Evolutionary conservation across 2,888 invertebrate genomes (phyloP).

Genomic region (Nemapogon koenigi): DNA sequence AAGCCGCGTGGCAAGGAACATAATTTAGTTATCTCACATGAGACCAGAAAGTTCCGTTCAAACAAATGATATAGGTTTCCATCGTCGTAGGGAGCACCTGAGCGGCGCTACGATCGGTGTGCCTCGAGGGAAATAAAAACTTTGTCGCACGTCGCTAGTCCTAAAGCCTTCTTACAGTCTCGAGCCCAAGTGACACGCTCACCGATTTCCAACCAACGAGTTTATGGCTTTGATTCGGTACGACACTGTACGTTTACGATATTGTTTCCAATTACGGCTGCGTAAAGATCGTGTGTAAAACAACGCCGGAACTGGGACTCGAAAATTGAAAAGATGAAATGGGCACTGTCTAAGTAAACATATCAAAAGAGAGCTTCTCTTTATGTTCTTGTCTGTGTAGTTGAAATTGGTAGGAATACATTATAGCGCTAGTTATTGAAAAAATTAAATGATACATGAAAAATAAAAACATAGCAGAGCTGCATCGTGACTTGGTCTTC

Average conservation of each 20-base stretch:
- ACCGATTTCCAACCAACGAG: constrained; percentile 48
- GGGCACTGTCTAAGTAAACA: not conserved
- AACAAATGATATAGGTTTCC: constrained; percentile 64
- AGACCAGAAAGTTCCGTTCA: constrained; percentile 60
- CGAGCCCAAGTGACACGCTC: constrained; percentile 42
- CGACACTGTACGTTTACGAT: constrained; percentile 49
- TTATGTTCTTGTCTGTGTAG: no score
- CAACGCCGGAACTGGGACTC: constrained; percentile 10
- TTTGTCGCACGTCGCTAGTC: constrained; percentile 62
- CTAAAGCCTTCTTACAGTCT: constrained; percentile 57
- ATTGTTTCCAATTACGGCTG: constrained; percentile 48
- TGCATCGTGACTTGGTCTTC: no score
- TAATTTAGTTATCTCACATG: constrained; percentile 60
- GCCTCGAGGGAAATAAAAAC: constrained; percentile 62
- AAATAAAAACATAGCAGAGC: no score
- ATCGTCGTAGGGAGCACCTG: constrained; percentile 54
- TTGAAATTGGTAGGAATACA: no score
- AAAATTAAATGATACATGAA: no score
- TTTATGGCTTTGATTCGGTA: constrained; percentile 58
- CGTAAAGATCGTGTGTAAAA: constrained; percentile 21
- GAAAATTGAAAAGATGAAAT: constrained; percentile 11
- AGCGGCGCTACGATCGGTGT: constrained; percentile 58
- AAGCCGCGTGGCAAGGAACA: constrained; percentile 46
- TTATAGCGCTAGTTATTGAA: no score
- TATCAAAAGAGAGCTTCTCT: no score